Base-by-base conservation (phyloP, 2,888 invertebrate species). In the Osmoderma eremita region DNA sequence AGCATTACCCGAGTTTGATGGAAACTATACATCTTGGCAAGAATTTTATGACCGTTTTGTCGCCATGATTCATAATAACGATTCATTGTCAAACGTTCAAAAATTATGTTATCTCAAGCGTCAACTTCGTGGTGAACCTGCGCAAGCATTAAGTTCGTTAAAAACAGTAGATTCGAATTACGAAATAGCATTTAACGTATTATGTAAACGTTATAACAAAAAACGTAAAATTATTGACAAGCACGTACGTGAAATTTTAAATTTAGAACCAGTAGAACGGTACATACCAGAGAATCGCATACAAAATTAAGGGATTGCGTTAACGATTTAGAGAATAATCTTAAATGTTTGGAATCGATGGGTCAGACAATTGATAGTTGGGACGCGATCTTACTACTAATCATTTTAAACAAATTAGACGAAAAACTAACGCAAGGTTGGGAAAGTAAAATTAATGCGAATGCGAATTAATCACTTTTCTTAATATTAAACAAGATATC, bases 391-490 rank as follows among this genome's bases (percentile, higher is more conserved):
- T 41, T 70, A 10, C 20, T 70, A 30, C 49, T 63, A 10, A 56
- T 70, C 3, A 67, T 71, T 15, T 50, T 66, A n/a, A 8, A 51
- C 10, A 71, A 71, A 53, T 53, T 68, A 2, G 69, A 69, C 39
- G 42, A 53, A 53, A 53, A n/a, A n/a, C 24, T 53, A 24, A 53
- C 53, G 20, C 30, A 53, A 30, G 53, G 24, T 38, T 53, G 53
- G 53, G 53, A 53, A 6, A 6, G n/a, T 10, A 30, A 53, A n/a
- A 24, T 24, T 2, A 18, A 24, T 22, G 24, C 18, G 3, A 24
- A 53, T 2, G 53, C 1, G 30, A 53, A 15, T 4, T 53, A 38
- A 22, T 53, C 4, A 22, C 6, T 15, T 53, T 53, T 53, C 24
- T 53, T 2, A 53, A 15, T 15, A n/a, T 38, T 13, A 53, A 53